Evolutionary conservation across 2,113 vertebrate genomes (phyloP).

Genomic region (Rostratula benghalensis): DNA sequence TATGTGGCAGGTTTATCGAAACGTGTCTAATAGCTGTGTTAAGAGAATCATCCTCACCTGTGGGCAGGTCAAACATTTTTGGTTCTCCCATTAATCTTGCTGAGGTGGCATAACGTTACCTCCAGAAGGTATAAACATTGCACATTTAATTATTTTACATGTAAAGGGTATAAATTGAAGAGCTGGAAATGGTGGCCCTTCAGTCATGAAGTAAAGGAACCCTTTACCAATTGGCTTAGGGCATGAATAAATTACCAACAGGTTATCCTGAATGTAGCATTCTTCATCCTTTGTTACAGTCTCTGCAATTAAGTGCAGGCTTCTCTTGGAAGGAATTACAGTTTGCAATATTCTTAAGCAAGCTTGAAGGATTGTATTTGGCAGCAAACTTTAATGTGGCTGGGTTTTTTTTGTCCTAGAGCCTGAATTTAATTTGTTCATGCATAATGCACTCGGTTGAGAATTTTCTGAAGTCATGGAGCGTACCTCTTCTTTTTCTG

Average conservation of each 20-base stretch:
- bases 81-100: not conserved
- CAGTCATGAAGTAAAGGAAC: not conserved
- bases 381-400: not conserved
- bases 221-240: not conserved
- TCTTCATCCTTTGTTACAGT: not conserved
- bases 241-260: not conserved
- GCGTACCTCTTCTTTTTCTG: not conserved
- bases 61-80: not conserved
- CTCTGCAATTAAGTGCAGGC: not conserved
- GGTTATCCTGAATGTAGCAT: not conserved
- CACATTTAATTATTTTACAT: not conserved
- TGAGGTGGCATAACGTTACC: not conserved
- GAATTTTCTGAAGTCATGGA: not conserved
- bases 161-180: not conserved
- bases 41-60: not conserved
- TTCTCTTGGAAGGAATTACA: not conserved
- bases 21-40: not conserved
- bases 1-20: not conserved
- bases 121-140: not conserved
- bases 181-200: not conserved
- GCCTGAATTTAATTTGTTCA: constrained; percentile 2
- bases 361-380: not conserved
- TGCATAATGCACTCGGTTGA: not conserved
- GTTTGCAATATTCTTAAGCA: not conserved
- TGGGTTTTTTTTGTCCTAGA: not conserved